Percentiles rank a stretch among this genome's conserved stretches.
phyloP scores from a whole-genome alignment of 1,140 invertebrate species.

The Oncopeltus fasciatus region DNA sequence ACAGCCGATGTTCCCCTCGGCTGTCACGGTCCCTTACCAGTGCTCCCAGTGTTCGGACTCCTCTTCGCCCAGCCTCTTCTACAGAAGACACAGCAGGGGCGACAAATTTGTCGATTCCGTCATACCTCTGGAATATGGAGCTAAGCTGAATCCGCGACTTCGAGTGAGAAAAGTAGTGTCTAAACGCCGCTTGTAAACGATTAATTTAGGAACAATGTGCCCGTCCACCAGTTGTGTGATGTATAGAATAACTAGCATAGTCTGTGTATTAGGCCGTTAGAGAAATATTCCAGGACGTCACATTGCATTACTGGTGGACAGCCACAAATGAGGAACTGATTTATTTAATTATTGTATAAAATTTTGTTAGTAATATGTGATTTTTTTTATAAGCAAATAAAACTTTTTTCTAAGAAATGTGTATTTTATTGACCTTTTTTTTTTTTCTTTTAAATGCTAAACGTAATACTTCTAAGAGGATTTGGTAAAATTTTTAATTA shows the following conservation, averaged over 20 bases:
- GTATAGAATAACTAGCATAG: background rate
- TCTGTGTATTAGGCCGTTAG: background rate
- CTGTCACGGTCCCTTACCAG: constrained; percentile 32
- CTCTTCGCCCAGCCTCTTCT: background rate
- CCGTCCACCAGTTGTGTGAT: constrained; percentile 3
- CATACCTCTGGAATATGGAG: background rate
- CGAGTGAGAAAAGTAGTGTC: constrained; percentile 1
- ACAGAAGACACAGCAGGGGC: background rate
- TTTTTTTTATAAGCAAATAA: no score
- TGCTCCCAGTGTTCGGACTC: constrained; percentile 22
- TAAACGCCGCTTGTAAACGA: background rate
- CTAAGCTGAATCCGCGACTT: background rate
- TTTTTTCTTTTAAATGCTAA: no score
- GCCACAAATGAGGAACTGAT: background rate
- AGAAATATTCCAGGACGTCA: background rate
- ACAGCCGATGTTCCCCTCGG: constrained; percentile 38
- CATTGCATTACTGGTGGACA: background rate
- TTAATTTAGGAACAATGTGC: background rate
- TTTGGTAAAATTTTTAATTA: no score
- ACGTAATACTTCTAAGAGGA: no score
- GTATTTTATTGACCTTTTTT: no score
- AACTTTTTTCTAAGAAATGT: no score
- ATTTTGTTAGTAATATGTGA: no score
- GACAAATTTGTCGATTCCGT: background rate
- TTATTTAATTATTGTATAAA: no score